Evolutionary conservation across 2,113 vertebrate genomes (phyloP).

Genomic region (Ochotona curzoniae): DNA sequence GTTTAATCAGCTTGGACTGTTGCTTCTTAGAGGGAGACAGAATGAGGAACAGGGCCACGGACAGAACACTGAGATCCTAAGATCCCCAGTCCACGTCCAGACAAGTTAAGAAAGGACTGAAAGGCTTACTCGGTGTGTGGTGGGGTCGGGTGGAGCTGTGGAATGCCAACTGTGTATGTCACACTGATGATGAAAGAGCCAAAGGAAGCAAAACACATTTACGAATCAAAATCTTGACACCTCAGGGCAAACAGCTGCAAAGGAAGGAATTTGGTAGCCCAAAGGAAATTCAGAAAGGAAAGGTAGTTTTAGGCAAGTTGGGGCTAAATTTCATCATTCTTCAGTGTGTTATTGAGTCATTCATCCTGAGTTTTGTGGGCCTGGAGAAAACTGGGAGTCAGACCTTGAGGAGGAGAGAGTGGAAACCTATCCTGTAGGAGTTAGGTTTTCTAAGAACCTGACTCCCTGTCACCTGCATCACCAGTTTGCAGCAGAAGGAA

Average conservation of each 20-base stretch:
- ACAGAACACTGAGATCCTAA: not conserved
- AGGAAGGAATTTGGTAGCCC: not conserved
- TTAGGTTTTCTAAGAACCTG: not conserved
- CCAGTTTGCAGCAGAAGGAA: slow-evolving; percentile 22
- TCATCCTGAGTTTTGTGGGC: not conserved
- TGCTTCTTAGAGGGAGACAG: not conserved
- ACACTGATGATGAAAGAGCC: not conserved
- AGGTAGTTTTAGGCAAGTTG: not conserved
- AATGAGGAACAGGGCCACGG: not conserved
- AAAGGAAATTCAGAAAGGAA: not conserved
- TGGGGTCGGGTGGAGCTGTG: not conserved
- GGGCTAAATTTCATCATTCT: not conserved
- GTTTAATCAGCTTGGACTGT: not conserved
- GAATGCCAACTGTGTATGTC: not conserved
- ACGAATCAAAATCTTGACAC: not conserved
- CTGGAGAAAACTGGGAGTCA: not conserved
- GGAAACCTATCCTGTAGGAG: not conserved
- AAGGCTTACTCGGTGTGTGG: not conserved
- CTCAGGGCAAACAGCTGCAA: not conserved
- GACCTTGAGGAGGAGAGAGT: not conserved
- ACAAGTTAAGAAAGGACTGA: not conserved
- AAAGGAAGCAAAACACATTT: not conserved
- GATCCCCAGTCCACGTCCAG: not conserved
- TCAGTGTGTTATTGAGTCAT: not conserved
- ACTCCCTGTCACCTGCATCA: not conserved